Percentiles rank a stretch among this genome's conserved stretches.
Conservation (phyloP, 37 sponge, comb jelly and placozoan genomes). For the Bolinopsis microptera region DNA sequence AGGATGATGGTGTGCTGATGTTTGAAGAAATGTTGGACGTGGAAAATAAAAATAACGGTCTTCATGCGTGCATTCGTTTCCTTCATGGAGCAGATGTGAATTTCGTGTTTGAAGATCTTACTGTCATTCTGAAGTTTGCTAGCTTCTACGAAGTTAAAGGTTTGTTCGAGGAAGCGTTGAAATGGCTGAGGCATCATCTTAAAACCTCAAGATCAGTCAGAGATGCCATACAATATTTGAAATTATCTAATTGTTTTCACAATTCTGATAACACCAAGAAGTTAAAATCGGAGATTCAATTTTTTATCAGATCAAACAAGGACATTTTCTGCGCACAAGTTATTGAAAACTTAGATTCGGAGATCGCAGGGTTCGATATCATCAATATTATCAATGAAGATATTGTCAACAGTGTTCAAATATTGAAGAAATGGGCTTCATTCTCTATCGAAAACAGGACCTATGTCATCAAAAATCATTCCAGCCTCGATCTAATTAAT, state of each 20-base stretch:
- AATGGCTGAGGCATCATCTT: not conserved
- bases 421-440: not conserved
- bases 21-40: not conserved
- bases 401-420: not conserved
- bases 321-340: not conserved
- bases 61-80: not conserved
- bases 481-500: not conserved
- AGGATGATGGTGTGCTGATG: not conserved
- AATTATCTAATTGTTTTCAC: not conserved
- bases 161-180: not conserved
- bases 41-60: not conserved
- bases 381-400: not conserved
- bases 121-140: not conserved
- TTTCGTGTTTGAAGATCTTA: not conserved
- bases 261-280: not conserved
- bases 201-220: not conserved
- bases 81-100: not conserved
- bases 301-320: not conserved
- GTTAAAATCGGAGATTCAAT: not conserved
- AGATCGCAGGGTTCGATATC: not conserved
- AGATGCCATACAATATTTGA: not conserved
- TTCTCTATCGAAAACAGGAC: not conserved
- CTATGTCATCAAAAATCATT: not conserved
- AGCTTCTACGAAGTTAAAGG: not conserved
- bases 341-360: not conserved